Evolutionary conservation across 1,140 invertebrate genomes (phyloP), one percentile per base, ranked within the genome.

Genomic region (Caenorhabditis remanei): DNA sequence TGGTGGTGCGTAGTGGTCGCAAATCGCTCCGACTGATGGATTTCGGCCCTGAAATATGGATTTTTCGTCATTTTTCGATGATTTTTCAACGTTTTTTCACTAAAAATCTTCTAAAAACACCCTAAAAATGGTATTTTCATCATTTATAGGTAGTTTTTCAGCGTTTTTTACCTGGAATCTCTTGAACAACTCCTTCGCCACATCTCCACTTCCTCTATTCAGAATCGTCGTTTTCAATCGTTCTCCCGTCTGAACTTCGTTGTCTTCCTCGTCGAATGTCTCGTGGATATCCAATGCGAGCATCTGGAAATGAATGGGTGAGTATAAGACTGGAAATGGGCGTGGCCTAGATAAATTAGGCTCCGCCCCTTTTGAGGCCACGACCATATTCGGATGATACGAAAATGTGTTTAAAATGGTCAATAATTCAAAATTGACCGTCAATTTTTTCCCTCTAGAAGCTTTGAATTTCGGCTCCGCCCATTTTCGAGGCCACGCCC

Each of bases 81-180:
- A 32, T 16, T 85, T 41, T 46, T 85, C 40, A 4, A 32, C 32
- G 0, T 1, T 32, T 32, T 86, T 83, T 46, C 65, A 67, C 53
- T 82, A 5, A 24, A 32, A 50, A 46, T 50, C 19, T 79, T 16
- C 4, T 2, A 75, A 53, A 53, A 55, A 0, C 46, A n/a, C 2
- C 9, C 13, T 2, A 46, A 79, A 46, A 32, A n/a, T n/a, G n/a
- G n/a, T n/a, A n/a, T n/a, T n/a, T n/a, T n/a, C n/a, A n/a, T n/a
- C n/a, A n/a, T n/a, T n/a, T n/a, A n/a, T n/a, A n/a, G n/a, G 56
- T 16, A 63, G 43, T 5, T 58, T 85, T 32, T 75, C 4, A 79
- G 5, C 84, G 43, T 84, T 50, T 86, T 46, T 53, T 2, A 89
- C 88, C 67, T 92, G 91, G 85, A 92, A 92, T 82, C 98, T 41